phyloP scores from a whole-genome alignment of 2,888 invertebrate genomes.

The Lycophotia porphyrea region DNA sequence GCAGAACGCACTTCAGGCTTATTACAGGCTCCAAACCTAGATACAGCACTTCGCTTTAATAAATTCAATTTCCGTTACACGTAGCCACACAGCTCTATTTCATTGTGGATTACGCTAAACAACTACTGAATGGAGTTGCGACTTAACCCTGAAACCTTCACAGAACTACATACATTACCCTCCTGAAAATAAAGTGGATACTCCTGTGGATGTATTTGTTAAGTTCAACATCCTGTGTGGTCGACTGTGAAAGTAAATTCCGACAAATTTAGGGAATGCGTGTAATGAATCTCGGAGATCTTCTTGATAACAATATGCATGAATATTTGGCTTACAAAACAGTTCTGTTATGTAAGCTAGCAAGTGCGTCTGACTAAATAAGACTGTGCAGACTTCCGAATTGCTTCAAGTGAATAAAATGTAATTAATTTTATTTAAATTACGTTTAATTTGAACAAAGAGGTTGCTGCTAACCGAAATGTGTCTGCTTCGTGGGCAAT shows the following conservation, averaged over 20 bases:
- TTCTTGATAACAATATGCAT: constrained; percentile 64
- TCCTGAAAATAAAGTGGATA: constrained; percentile 9
- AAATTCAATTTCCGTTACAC: constrained; percentile 75
- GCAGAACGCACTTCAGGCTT: constrained; percentile 54
- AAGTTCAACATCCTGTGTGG: constrained; percentile 54
- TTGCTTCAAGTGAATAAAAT: constrained; percentile 19
- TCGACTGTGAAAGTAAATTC: constrained; percentile 65
- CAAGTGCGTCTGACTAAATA: constrained; percentile 35
- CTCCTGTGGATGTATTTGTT: constrained; percentile 29
- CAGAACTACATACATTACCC: constrained; percentile 26
- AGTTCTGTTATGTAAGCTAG: constrained; percentile 20
- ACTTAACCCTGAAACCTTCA: constrained; percentile 46
- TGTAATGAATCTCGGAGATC: constrained; percentile 64
- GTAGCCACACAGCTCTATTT: constrained; percentile 68
- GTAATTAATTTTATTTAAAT: constrained; percentile 46
- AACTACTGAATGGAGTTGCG: constrained; percentile 63
- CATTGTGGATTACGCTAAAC: constrained; percentile 71
- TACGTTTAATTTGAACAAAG: constrained; percentile 17
- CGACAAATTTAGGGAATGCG: constrained; percentile 66
- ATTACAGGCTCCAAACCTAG: constrained; percentile 58
- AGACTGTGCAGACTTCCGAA: neutral
- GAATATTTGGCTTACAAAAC: constrained; percentile 44
- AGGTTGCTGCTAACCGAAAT: constrained; percentile 7
- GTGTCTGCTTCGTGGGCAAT: neutral
- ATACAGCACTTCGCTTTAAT: constrained; percentile 66